These are phyloP conservation scores for Cistogaster globosa DNA, from an alignment of 2,888 invertebrate genomes.

Conservation along the genomic window DNA sequence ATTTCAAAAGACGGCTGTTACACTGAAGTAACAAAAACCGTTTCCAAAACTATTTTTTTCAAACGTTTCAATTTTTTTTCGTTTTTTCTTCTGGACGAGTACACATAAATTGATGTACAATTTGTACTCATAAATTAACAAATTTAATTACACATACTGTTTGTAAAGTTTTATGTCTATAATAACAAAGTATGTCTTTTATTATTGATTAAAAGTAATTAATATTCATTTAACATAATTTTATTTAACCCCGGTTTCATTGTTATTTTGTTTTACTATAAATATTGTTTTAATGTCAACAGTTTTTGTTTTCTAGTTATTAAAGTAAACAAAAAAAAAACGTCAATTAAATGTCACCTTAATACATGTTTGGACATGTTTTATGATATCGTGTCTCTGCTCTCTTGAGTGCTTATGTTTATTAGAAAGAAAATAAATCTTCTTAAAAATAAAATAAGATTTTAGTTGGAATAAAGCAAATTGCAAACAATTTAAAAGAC, in stretches of 20 bases:
- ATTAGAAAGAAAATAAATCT: too few species aligned
- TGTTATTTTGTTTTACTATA: not conserved
- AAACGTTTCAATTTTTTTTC: too few species aligned
- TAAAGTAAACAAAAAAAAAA: slow-evolving; percentile 11
- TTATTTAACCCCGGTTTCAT: slow-evolving; percentile 21
- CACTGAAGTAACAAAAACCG: too few species aligned
- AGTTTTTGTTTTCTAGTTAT: not conserved
- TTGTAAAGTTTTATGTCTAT: not conserved
- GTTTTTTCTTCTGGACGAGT: too few species aligned
- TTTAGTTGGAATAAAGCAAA: too few species aligned
- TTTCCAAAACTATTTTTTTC: too few species aligned
- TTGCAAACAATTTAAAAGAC: too few species aligned
- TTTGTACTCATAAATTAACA: too few species aligned
- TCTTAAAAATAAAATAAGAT: too few species aligned
- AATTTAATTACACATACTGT: not conserved
- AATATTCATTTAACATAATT: slow-evolving; percentile 38
- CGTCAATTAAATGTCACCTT: slow-evolving; percentile 59
- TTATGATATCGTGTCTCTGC: slow-evolving; percentile 26
- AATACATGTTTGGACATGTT: slow-evolving; percentile 36
- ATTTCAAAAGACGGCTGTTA: too few species aligned
- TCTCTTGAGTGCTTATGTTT: not conserved
- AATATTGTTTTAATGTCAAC: not conserved
- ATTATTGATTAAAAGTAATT: slow-evolving; percentile 45
- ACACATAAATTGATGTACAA: too few species aligned
- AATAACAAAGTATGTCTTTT: slow-evolving; percentile 5